These are phyloP conservation scores for Larimichthys crocea DNA, from an alignment of 2,113 vertebrate genomes.

Conservation along the genomic window DNA sequence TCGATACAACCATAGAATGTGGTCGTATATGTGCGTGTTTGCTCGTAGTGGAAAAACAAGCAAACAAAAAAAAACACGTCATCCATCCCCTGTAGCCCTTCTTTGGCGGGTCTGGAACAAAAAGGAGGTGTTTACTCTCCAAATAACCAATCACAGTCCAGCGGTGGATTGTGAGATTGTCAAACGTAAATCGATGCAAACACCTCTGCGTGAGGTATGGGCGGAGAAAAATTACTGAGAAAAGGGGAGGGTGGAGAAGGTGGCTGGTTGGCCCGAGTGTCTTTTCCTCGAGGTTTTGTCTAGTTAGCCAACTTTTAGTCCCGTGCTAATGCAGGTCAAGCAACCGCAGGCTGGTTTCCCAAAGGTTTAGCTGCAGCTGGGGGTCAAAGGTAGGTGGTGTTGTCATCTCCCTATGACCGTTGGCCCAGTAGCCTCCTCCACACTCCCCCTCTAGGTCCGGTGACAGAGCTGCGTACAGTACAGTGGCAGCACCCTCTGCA, in stretches of 20 bases:
- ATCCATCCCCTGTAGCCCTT: conserved; percentile 66
- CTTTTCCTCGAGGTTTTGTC: conserved; percentile 40
- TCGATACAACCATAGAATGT: conserved; percentile 6
- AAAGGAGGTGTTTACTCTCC: conserved; percentile 15
- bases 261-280: conserved; percentile 20
- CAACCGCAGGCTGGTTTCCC: conserved; percentile 72
- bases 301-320: conserved; percentile 33
- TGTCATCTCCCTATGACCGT: conserved; percentile 66
- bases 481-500: conserved; percentile 74
- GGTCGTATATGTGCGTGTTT: conserved; percentile 26
- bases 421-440: conserved; percentile 75
- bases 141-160: conserved; percentile 58
- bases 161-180: conserved; percentile 43
- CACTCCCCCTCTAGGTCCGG: conserved; percentile 68
- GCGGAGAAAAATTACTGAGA: conserved; percentile 1
- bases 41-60: conserved; percentile 53
- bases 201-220: conserved; percentile 35
- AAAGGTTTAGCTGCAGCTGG: conserved; percentile 71
- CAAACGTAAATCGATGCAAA: conserved; percentile 34
- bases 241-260: background rate
- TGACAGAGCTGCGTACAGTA: conserved; percentile 67
- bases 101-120: conserved; percentile 54
- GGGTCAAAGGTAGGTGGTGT: conserved; percentile 62
- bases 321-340: conserved; percentile 63
- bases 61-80: conserved; percentile 7